A percentile compares a stretch with the other conserved stretches of the same genome.
phyloP scores from a whole-genome alignment of 2,797 vertebrate species.

The Rhincodon typus region DNA sequence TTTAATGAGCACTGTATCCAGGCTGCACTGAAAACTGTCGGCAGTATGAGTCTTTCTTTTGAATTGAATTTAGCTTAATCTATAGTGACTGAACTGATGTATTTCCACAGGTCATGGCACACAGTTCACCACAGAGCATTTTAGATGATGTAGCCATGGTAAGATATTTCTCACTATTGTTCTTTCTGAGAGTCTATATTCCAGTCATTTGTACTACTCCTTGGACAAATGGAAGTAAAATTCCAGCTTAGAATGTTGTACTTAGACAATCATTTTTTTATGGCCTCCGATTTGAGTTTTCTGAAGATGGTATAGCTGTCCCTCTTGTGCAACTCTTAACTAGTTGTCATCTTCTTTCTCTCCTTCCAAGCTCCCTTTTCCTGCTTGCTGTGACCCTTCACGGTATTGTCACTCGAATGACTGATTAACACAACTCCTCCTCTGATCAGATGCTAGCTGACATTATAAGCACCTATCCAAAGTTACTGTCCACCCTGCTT shows the following conservation, averaged over 20 bases:
- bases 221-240: neutral
- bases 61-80: neutral
- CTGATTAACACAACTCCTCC: too few relatives aligned
- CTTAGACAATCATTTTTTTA: too few relatives aligned
- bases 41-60: neutral
- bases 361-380: too few relatives aligned
- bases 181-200: neutral
- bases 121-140: conserved; percentile 92
- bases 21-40: neutral
- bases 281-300: too few relatives aligned
- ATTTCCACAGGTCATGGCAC: conserved; percentile 85
- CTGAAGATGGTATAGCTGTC: too few relatives aligned
- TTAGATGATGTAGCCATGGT: conserved; percentile 98
- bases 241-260: neutral
- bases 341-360: too few relatives aligned
- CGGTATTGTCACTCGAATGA: too few relatives aligned
- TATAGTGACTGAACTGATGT: neutral
- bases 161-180: conserved; percentile 49
- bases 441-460: too few relatives aligned
- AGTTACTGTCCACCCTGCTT: too few relatives aligned
- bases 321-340: too few relatives aligned
- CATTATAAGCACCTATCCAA: too few relatives aligned
- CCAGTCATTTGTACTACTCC: neutral
- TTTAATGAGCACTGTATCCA: neutral
- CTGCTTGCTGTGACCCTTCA: too few relatives aligned